Conservation (phyloP, 2,888 invertebrate genomes). For the Zygogramma bicolorata region DNA sequence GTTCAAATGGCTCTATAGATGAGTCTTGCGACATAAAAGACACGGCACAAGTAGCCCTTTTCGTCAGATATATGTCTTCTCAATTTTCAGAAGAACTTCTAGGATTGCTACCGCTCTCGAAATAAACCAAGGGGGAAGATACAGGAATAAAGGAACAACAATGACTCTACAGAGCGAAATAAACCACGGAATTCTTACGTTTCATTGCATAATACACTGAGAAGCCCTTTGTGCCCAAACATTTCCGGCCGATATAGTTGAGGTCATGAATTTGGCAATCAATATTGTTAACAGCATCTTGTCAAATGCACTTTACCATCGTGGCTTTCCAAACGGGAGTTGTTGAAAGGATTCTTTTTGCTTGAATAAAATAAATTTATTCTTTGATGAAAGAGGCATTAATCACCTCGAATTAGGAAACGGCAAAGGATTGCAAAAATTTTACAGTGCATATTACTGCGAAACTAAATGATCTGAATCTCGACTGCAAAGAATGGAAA, state of each 20-base stretch:
- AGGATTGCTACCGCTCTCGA: slow-evolving; percentile 15
- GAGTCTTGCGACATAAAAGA: slow-evolving; percentile 16
- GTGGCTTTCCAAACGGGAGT: not conserved
- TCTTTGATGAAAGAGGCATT: not conserved
- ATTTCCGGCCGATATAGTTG: slow-evolving; percentile 8
- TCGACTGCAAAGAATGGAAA: not conserved
- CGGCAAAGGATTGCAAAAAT: not conserved
- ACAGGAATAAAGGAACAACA: not conserved
- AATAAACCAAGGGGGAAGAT: not conserved
- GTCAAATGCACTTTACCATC: slow-evolving; percentile 1
- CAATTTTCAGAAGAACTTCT: slow-evolving; percentile 22
- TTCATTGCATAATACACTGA: not conserved
- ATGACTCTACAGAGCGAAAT: not conserved
- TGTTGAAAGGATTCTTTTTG: not conserved
- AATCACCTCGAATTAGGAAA: not conserved
- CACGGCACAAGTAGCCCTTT: slow-evolving; percentile 22
- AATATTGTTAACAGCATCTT: not conserved
- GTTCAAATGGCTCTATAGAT: not conserved
- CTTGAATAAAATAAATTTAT: not conserved
- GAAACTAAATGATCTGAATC: not conserved
- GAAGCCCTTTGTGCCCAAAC: slow-evolving; percentile 3
- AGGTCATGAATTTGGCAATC: not conserved
- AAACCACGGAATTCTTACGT: slow-evolving; percentile 8
- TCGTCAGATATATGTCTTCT: slow-evolving; percentile 14
- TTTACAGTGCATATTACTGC: not conserved